These are phyloP conservation scores for Patella caerulea DNA, from an alignment of 2,888 invertebrate genomes.

Conservation along the genomic window DNA sequence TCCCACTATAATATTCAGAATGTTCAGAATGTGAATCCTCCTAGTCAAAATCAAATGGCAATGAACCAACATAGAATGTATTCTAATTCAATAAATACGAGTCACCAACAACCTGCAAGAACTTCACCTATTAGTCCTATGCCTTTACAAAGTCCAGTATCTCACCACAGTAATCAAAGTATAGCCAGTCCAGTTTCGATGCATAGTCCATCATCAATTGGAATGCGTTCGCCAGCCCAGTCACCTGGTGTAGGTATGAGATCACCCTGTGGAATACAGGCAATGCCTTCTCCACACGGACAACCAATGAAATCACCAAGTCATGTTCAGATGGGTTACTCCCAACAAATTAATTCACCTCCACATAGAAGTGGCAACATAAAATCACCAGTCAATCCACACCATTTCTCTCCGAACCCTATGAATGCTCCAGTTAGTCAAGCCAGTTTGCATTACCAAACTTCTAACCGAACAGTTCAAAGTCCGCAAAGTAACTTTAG, in stretches of 20 bases:
- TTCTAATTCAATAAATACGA: conserved; percentile 38
- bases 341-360: conserved; percentile 25
- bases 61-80: conserved; percentile 19
- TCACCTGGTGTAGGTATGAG: conserved; percentile 46
- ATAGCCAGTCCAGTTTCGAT: conserved; percentile 63
- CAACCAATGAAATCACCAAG: conserved; percentile 46
- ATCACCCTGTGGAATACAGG: conserved; percentile 52
- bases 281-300: conserved; percentile 38
- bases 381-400: conserved; percentile 29
- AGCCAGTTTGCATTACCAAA: conserved; percentile 49
- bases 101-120: conserved; percentile 42
- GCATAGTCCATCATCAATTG: conserved; percentile 52
- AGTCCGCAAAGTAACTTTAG: conserved; percentile 19
- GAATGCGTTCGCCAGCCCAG: conserved; percentile 47
- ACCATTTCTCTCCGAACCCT: conserved; percentile 40
- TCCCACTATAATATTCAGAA: conserved; percentile 30
- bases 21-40: conserved; percentile 14
- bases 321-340: conserved; percentile 27
- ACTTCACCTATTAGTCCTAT: conserved; percentile 62
- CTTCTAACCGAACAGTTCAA: conserved; percentile 33
- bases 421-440: conserved; percentile 45
- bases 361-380: conserved; percentile 27
- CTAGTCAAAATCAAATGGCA: conserved; percentile 25
- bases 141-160: conserved; percentile 56
- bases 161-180: conserved; percentile 61